Base-by-base conservation (phyloP, 2,797 vertebrate genomes). In the Cryptoprocta ferox region DNA sequence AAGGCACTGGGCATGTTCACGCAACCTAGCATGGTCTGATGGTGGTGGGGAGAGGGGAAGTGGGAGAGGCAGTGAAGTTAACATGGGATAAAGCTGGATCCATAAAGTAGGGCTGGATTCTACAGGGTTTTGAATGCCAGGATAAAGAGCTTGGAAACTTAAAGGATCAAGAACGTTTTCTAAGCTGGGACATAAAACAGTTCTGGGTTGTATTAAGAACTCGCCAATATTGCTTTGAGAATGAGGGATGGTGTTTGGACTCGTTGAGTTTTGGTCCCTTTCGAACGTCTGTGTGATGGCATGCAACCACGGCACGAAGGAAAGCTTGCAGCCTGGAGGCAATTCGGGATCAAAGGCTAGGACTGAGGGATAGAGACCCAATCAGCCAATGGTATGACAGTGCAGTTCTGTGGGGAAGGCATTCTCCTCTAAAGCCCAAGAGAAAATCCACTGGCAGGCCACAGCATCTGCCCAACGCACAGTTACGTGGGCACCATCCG, bases 41-140 rank as follows among this genome's bases (percentile, higher is more conserved):
- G 2, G 8, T 3, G 6, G 4, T 3, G 3, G n/a, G 3, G n/a
- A 10, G 0, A 14, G 30, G 1, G 21, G 37, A 5, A 9, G 30
- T 28, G 5, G 19, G n/a, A 59, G 35, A 15, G 14, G 5, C 12
- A 26, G 73, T 13, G 76, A 21, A 68, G 37, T 32, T 11, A 8
- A 21, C 37, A 28, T 8, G 30, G 18, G 8, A 5, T 18, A n/a
- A 39, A 10, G 42, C 35, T 42, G n/a, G 30, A 50, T 26, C 37
- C 32, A 1, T 26, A 39, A 32, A 56, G 6, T 0, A 6, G 16
- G 26, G 1, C 18, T 21, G 66, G 9, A 6, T 50, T 63, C 73
- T 9, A 21, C 15, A 21, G 37, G 79, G 18, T 28, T 94, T 30
- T 37, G 35, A 35, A 16, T 13, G 71, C 32, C 14, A 4, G n/a